Base-by-base conservation (phyloP, 2,797 vertebrate species). In the Pseudotriccus pelzelni region DNA sequence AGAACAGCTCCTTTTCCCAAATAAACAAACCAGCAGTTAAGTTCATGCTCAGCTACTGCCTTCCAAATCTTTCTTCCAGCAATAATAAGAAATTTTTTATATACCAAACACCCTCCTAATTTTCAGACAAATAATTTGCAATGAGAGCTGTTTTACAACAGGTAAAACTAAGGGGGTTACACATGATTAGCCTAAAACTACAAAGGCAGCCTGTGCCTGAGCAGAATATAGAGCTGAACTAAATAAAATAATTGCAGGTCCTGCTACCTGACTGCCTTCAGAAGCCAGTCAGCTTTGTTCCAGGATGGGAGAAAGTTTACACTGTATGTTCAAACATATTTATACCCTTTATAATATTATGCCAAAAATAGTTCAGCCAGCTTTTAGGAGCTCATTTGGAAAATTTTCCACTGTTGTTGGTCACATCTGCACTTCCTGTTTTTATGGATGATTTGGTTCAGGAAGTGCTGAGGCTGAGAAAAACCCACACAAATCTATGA, bases 131-230 rank as follows among this genome's bases (percentile, higher is more conserved):
- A 63, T 69, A 44, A 41, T 84, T 83, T 75, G 21, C 55, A 76
- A 37, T 43, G 44, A n/a, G 46, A 84, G 39, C 41, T 44, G 28
- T 16, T 95, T 92, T 91, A 49, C 47, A 86, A 36, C 34, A 92
- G 73, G 87, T 89, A 55, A 84, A 81, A 81, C n/a, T 70, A 69
- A 59, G 62, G 60, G 87, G 23, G 53, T 75, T 89, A 56, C 62
- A 75, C 47, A 50, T 58, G 46, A 92, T 74, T 89, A 74, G n/a
- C 36, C 84, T 75, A 92, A 95, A 96, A 72, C n/a, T 50, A 78
- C 55, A 88, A 87, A 74, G 52, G 47, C 55, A 91, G 46, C 24
- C 49, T 44, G n/a, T 67, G 25, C 89, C 14, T 69, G 73, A 81
- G 46, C 36, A 78, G 56, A 82, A 87, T 27, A n/a, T 22, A 75